These are phyloP conservation scores for Tachina grossa DNA, from an alignment of 2,888 invertebrate genomes.

Conservation along the genomic window DNA sequence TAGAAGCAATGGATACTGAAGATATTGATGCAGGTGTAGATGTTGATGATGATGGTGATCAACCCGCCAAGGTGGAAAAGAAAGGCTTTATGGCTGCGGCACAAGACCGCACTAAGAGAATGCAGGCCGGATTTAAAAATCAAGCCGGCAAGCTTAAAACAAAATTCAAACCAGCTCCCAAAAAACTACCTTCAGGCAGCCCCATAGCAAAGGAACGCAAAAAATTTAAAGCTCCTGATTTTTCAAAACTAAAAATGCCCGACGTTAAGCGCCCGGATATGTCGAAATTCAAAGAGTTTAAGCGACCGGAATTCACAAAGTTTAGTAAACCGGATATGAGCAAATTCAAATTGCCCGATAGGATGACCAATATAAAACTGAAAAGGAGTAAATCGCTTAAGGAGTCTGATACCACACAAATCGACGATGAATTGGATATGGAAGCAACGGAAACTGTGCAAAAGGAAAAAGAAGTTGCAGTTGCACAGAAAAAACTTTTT, in stretches of 20 bases:
- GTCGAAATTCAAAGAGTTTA: constrained; percentile 82
- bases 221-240: constrained; percentile 81
- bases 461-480: constrained; percentile 84
- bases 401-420: constrained; percentile 76
- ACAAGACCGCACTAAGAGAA: constrained; percentile 84
- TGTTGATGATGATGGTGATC: constrained; percentile 85
- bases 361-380: constrained; percentile 86
- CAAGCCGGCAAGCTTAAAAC: constrained; percentile 89
- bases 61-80: constrained; percentile 70
- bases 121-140: constrained; percentile 87
- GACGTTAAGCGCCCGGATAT: constrained; percentile 83
- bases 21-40: constrained; percentile 81
- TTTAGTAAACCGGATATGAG: constrained; percentile 85
- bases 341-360: constrained; percentile 86
- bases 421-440: constrained; percentile 77
- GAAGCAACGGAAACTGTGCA: constrained; percentile 83
- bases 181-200: constrained; percentile 78
- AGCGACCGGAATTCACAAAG: constrained; percentile 82
- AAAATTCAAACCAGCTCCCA: constrained; percentile 84
- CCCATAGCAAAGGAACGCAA: constrained; percentile 81
- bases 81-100: constrained; percentile 84
- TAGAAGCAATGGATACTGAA: constrained; percentile 46
- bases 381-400: constrained; percentile 83
- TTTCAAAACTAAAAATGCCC: constrained; percentile 83
- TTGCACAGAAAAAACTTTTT: constrained; percentile 85